Conservation (phyloP, 1,140 invertebrate species). For the Euwallacea fornicatus region DNA sequence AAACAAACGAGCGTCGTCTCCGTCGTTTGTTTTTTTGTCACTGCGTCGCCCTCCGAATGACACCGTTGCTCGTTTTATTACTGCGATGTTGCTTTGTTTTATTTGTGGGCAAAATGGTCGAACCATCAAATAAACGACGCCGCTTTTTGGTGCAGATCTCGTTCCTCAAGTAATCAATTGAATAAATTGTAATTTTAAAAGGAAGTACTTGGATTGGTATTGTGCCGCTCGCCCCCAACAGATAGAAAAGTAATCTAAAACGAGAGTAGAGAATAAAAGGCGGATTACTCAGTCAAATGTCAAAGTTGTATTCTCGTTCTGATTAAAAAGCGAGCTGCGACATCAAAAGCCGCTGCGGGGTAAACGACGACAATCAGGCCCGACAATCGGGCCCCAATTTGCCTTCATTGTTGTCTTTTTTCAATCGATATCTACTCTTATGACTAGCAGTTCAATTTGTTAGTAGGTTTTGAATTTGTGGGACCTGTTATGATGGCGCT, state of each 20-base stretch:
- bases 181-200: background rate
- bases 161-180: constrained; percentile 1
- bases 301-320: constrained; percentile 52
- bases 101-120: constrained; percentile 18
- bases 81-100: constrained; percentile 14
- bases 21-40: constrained; percentile 10
- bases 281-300: constrained; percentile 53
- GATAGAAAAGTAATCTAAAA: constrained; percentile 29
- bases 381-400: constrained; percentile 53
- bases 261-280: constrained; percentile 44
- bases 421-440: constrained; percentile 51
- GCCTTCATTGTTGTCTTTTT: constrained; percentile 53
- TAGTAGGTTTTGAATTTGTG: background rate
- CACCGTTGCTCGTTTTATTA: constrained; percentile 17
- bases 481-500: background rate
- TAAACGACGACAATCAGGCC: constrained; percentile 52
- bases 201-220: constrained; percentile 9
- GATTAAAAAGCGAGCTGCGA: constrained; percentile 51
- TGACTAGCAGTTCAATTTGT: constrained; percentile 14
- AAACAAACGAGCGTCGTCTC: constrained; percentile 15
- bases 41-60: constrained; percentile 10
- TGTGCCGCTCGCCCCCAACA: constrained; percentile 11
- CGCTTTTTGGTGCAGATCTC: background rate
- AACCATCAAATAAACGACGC: background rate
- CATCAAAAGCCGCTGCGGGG: constrained; percentile 49